phyloP scores from a whole-genome alignment of 2,888 invertebrate species.

The Chrysina gloriosa region DNA sequence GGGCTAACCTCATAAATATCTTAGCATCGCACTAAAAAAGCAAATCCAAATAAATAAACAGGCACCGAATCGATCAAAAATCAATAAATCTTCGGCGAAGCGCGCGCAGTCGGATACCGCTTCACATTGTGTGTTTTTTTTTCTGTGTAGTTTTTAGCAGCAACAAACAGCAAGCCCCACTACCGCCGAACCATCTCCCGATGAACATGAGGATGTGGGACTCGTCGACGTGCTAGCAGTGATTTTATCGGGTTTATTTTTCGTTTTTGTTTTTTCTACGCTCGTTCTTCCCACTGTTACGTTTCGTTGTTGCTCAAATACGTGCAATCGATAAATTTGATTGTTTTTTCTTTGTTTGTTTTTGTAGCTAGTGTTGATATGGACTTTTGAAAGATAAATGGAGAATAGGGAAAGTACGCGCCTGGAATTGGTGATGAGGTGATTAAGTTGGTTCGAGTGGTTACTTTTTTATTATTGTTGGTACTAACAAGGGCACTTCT shows the following conservation, averaged over 20 bases:
- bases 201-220: constrained; percentile 69
- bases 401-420: too few relatives aligned
- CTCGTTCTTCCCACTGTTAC: background rate
- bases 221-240: constrained; percentile 65
- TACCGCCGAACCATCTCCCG: constrained; percentile 70
- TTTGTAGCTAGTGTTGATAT: too few relatives aligned
- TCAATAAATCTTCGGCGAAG: background rate
- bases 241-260: background rate
- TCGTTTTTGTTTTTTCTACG: background rate
- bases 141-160: constrained; percentile 63
- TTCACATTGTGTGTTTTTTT: constrained; percentile 9
- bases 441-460: too few relatives aligned
- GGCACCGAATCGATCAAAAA: background rate
- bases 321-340: too few relatives aligned
- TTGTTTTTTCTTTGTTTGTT: too few relatives aligned
- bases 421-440: too few relatives aligned
- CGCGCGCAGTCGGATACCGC: background rate
- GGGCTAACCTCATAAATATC: constrained; percentile 31
- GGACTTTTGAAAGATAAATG: too few relatives aligned
- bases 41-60: background rate
- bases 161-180: constrained; percentile 73
- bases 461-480: too few relatives aligned
- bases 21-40: constrained; percentile 44
- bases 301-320: background rate
- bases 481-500: too few relatives aligned